Percentiles rank a stretch among this genome's conserved stretches.
Evolutionary conservation across 1,140 invertebrate genomes (phyloP).

Genomic region (Habropoda laboriosa): DNA sequence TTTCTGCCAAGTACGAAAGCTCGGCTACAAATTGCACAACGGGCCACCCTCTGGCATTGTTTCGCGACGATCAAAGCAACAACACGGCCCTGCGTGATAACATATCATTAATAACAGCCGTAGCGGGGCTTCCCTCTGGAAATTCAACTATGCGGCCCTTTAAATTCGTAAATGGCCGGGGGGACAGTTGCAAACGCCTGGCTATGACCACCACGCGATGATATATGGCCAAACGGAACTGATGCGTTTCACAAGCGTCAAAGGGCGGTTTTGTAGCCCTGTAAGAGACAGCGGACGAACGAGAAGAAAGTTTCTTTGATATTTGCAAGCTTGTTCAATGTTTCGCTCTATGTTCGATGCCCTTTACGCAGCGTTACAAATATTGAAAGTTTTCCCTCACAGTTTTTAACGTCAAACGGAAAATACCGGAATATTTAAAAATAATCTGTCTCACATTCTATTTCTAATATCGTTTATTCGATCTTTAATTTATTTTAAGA

Average conservation of each 20-base stretch:
- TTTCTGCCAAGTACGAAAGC: slow-evolving; percentile 59
- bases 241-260: background rate
- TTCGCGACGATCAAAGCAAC: slow-evolving; percentile 51
- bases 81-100: slow-evolving; percentile 50
- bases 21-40: slow-evolving; percentile 54
- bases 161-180: slow-evolving; percentile 22
- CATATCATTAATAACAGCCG: slow-evolving; percentile 45
- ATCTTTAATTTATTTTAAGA: too few species aligned
- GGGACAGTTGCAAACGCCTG: background rate
- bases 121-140: background rate
- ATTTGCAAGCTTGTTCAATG: too few species aligned
- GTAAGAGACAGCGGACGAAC: background rate
- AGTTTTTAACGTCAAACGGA: too few species aligned
- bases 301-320: too few species aligned
- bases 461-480: too few species aligned
- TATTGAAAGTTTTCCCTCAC: too few species aligned
- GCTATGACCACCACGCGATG: background rate
- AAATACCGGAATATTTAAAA: too few species aligned
- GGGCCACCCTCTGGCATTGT: slow-evolving; percentile 31
- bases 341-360: too few species aligned
- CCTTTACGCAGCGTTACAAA: too few species aligned
- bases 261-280: background rate
- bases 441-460: too few species aligned
- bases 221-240: background rate
- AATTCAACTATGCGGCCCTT: slow-evolving; percentile 3